phyloP scores from a whole-genome alignment of 2,888 invertebrate genomes.

The Notocelia uddmanniana region DNA sequence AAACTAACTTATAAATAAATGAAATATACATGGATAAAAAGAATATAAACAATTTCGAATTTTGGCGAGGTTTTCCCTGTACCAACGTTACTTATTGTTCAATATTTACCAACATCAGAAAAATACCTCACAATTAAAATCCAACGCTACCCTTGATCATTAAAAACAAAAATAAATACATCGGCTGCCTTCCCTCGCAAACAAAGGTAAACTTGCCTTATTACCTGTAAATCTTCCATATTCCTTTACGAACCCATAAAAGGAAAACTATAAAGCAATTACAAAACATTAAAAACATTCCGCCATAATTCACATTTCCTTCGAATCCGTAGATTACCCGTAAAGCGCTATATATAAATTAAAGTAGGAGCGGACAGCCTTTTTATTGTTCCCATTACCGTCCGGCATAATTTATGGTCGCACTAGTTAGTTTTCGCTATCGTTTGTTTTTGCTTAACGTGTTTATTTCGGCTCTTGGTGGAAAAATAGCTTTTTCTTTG shows the following conservation, averaged over 20 bases:
- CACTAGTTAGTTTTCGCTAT: conserved; percentile 51
- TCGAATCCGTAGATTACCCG: conserved; percentile 43
- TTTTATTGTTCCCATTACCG: conserved; percentile 58
- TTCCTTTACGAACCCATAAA: conserved; percentile 14
- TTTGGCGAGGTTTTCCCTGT: background rate
- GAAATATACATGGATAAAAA: too few relatives aligned
- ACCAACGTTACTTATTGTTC: background rate
- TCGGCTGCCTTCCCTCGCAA: background rate
- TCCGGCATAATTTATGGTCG: conserved; percentile 56
- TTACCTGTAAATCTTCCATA: background rate
- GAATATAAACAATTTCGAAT: too few relatives aligned
- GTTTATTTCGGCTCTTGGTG: conserved; percentile 39
- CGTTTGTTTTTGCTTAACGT: conserved; percentile 50
- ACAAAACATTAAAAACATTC: conserved; percentile 29
- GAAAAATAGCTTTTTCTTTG: conserved; percentile 28
- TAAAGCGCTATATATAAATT: conserved; percentile 47
- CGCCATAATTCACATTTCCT: conserved; percentile 41
- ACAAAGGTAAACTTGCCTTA: background rate
- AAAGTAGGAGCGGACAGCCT: conserved; percentile 49
- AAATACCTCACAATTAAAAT: background rate
- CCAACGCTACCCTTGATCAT: background rate
- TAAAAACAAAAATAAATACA: background rate
- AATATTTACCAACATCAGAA: background rate
- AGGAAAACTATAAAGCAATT: conserved; percentile 30
- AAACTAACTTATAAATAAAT: too few relatives aligned